Conservation (phyloP, 2,888 invertebrate species). For the Sericinus montela region DNA sequence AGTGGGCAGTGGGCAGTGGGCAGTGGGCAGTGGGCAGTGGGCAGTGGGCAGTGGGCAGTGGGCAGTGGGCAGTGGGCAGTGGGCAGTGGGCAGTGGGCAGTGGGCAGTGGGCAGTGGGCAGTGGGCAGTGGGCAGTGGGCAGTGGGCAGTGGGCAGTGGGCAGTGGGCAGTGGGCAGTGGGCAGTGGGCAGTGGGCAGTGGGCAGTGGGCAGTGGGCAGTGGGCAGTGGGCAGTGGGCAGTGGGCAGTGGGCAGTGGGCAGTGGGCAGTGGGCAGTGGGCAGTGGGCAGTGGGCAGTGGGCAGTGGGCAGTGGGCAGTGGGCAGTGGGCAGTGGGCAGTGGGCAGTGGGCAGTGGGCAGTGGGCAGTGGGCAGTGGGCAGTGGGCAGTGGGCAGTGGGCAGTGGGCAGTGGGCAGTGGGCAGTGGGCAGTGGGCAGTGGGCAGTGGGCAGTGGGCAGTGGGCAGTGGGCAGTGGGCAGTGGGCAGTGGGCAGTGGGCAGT, state of each 20-base stretch:
- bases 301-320: constrained; percentile 79
- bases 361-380: constrained; percentile 65
- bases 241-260: constrained; percentile 88
- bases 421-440: not conserved
- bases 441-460: not conserved
- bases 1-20: constrained; percentile 84
- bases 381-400: too few species aligned
- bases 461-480: constrained; percentile 69
- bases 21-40: constrained; percentile 89
- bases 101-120: constrained; percentile 87
- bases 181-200: constrained; percentile 85
- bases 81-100: constrained; percentile 85
- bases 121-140: constrained; percentile 85
- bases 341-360: not conserved
- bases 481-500: too few species aligned
- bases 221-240: constrained; percentile 85
- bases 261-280: constrained; percentile 75
- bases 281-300: too few species aligned
- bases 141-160: constrained; percentile 87
- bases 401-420: constrained; percentile 78
- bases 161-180: constrained; percentile 85
- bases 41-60: constrained; percentile 84
- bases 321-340: not conserved
- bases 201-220: constrained; percentile 88
- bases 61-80: constrained; percentile 88